Evolutionary conservation across 2,888 invertebrate species (phyloP).

Genomic region (Drosophila acutilabella): DNA sequence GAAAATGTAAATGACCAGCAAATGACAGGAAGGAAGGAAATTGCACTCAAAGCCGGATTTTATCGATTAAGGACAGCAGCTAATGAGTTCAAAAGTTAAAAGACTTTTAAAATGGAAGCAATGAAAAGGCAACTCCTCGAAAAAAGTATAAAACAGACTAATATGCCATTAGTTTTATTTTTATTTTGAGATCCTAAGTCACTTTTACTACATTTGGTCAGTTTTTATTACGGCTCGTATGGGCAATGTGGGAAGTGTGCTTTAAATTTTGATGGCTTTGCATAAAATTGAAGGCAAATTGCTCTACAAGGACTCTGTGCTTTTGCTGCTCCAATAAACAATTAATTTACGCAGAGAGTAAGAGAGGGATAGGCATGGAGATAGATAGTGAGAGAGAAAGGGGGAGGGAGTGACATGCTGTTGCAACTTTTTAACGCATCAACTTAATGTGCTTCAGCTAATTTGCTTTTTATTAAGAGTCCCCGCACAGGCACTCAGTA

Average conservation of each 20-base stretch:
- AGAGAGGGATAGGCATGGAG: not conserved
- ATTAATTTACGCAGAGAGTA: conserved; percentile 32
- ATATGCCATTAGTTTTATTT: not conserved
- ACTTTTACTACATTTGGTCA: conserved; percentile 6
- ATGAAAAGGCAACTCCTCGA: not conserved
- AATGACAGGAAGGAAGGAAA: conserved; percentile 36
- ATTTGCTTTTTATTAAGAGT: conserved; percentile 72
- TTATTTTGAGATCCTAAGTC: not conserved
- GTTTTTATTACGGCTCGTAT: conserved; percentile 51
- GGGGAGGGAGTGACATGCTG: conserved; percentile 3
- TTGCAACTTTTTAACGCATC: conserved; percentile 45
- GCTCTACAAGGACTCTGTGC: conserved; percentile 1
- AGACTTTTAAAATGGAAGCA: not conserved
- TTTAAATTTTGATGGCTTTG: conserved; percentile 47
- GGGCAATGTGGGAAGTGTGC: conserved; percentile 40
- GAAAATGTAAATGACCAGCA: conserved; percentile 25
- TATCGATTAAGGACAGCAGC: conserved; percentile 1
- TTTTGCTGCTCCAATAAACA: conserved; percentile 17
- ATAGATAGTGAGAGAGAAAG: not conserved
- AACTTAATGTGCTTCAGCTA: conserved; percentile 71
- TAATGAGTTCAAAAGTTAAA: conserved; percentile 2
- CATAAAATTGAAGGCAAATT: conserved; percentile 55
- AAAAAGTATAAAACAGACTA: not conserved
- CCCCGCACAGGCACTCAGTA: conserved; percentile 18
- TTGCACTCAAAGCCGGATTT: conserved; percentile 29